Conservation (phyloP, 2,888 invertebrate genomes). For the Latrodectus elegans region DNA sequence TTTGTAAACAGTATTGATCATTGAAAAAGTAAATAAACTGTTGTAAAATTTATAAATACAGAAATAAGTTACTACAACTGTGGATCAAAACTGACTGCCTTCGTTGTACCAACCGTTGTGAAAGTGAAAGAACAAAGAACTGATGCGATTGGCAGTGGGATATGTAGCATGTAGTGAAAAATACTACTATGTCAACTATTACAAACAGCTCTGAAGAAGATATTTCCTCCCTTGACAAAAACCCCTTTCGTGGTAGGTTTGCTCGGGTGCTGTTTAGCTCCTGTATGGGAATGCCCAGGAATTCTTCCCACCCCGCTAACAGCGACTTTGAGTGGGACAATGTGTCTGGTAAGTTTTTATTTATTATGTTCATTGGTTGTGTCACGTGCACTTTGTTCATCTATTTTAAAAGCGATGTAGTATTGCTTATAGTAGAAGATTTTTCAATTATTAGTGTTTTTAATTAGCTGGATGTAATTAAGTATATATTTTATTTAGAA, state of each 20-base stretch:
- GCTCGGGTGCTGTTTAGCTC: constrained; percentile 65
- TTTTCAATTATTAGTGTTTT: too few relatives aligned
- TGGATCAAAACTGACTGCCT: too few relatives aligned
- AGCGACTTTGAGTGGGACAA: constrained; percentile 63
- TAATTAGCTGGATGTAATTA: too few relatives aligned
- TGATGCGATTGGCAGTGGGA: constrained; percentile 16
- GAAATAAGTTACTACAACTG: too few relatives aligned
- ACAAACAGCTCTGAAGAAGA: constrained; percentile 56
- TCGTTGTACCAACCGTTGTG: not conserved
- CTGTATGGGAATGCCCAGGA: constrained; percentile 63
- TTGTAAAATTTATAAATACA: too few relatives aligned
- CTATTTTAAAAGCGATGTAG: too few relatives aligned
- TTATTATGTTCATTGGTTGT: not conserved
- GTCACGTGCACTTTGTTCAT: too few relatives aligned
- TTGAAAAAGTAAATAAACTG: not conserved
- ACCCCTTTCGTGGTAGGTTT: constrained; percentile 58
- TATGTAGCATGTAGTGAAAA: not conserved
- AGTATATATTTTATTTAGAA: too few relatives aligned
- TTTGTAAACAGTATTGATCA: not conserved
- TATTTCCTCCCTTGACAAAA: constrained; percentile 34
- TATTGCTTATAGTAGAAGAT: too few relatives aligned
- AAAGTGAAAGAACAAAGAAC: not conserved
- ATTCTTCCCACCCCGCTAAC: constrained; percentile 34
- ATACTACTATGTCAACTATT: constrained; percentile 41
- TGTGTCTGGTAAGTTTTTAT: constrained; percentile 56